These are phyloP conservation scores for Pterophyllum scalare DNA, from an alignment of 2,113 vertebrate genomes.

Conservation along the genomic window DNA sequence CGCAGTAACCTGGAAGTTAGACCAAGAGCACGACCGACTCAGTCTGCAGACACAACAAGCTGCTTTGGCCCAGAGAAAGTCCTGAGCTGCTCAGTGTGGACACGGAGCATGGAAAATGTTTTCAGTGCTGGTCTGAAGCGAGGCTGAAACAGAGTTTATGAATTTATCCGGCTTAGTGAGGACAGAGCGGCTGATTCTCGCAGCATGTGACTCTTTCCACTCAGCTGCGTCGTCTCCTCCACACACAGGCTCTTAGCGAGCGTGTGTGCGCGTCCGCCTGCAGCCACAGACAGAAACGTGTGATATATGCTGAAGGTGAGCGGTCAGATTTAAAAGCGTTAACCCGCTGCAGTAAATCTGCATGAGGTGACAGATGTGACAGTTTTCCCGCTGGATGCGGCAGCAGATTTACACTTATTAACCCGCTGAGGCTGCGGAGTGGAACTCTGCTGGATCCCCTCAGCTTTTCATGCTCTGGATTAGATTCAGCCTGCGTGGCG, in stretches of 20 bases:
- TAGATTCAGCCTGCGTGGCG: conserved; percentile 8
- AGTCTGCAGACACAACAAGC: too few relatives aligned
- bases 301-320: conserved; percentile 3
- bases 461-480: conserved; percentile 24
- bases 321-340: conserved; percentile 1
- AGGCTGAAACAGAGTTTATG: not conserved
- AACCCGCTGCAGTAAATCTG: conserved; percentile 29
- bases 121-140: not conserved
- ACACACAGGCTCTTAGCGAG: not conserved
- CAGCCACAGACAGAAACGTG: fast-evolving
- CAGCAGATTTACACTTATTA: conserved; percentile 48
- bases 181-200: too few relatives aligned
- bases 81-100: not conserved
- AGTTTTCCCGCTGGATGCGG: conserved; percentile 30
- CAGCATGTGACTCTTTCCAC: not conserved
- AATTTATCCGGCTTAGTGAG: not conserved
- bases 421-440: conserved; percentile 16
- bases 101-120: not conserved
- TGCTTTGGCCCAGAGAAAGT: not conserved
- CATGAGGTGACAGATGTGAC: conserved; percentile 39
- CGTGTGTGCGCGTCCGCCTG: not conserved
- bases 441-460: conserved; percentile 10
- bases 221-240: not conserved
- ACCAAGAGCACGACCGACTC: too few relatives aligned
- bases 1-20: too few relatives aligned